phyloP scores from a whole-genome alignment of 2,888 invertebrate species.

The Drosophila atripex region DNA sequence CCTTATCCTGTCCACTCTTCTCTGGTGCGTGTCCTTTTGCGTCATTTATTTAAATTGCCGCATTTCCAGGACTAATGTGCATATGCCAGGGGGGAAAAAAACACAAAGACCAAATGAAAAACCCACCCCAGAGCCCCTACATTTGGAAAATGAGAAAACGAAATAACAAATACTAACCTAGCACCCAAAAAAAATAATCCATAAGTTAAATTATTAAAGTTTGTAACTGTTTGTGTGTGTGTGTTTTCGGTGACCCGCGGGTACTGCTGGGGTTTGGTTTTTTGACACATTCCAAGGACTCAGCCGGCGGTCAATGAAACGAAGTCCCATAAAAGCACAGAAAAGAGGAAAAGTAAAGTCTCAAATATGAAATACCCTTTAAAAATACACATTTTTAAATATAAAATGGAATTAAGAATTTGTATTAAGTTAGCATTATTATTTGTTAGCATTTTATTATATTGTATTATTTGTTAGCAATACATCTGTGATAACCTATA shows the following conservation, averaged over 20 bases:
- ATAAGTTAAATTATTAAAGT: conserved; percentile 79
- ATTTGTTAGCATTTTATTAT: no score
- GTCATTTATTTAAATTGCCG: conserved; percentile 80
- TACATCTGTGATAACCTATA: background rate
- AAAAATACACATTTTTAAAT: no score
- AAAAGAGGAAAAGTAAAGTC: background rate
- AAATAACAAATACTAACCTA: conserved; percentile 48
- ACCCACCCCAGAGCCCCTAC: conserved; percentile 48
- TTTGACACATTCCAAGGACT: conserved; percentile 59
- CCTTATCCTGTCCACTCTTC: conserved; percentile 3
- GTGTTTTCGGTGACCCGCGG: conserved; percentile 34
- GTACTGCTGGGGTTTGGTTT: conserved; percentile 33
- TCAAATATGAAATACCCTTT: conserved; percentile 18
- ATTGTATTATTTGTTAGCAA: no score
- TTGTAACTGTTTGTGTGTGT: conserved; percentile 44
- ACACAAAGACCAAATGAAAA: conserved; percentile 34
- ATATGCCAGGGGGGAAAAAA: conserved; percentile 57
- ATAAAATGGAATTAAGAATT: no score
- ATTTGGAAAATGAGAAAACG: conserved; percentile 51
- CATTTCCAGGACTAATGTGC: conserved; percentile 69
- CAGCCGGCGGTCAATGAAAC: conserved; percentile 33
- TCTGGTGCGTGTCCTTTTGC: conserved; percentile 69
- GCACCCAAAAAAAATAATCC: conserved; percentile 72
- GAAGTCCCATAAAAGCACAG: conserved; percentile 31
- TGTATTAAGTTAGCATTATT: no score